Evolutionary conservation across 2,113 vertebrate species (phyloP).

Genomic region (Mesoclemmys tuberculata): DNA sequence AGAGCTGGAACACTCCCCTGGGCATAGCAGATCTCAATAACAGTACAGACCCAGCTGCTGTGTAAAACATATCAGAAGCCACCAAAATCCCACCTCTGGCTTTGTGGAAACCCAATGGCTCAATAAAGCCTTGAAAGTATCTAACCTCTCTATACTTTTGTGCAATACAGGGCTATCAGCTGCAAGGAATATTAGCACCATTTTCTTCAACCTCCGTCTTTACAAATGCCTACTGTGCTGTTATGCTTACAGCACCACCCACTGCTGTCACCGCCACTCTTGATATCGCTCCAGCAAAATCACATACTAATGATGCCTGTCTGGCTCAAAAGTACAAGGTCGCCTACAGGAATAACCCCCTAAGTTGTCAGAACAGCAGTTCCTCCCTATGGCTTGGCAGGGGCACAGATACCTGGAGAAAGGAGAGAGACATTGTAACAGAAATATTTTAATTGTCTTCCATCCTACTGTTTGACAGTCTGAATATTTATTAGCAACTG

Average conservation of each 20-base stretch:
- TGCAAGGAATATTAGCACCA: background rate
- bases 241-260: background rate
- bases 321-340: conserved; percentile 31
- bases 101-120: background rate
- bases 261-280: background rate
- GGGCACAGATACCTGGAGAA: background rate
- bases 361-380: background rate
- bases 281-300: conserved; percentile 3
- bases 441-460: background rate
- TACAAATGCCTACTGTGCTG: background rate
- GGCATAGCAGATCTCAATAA: background rate
- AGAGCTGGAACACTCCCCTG: background rate
- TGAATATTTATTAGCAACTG: background rate
- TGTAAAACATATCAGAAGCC: background rate
- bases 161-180: background rate
- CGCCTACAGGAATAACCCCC: background rate
- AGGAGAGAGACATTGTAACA: background rate
- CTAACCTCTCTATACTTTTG: background rate
- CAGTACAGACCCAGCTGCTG: background rate
- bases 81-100: fast-evolving
- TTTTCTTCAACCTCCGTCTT: conserved; percentile 4
- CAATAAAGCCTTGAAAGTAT: background rate
- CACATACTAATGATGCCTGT: background rate
- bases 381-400: background rate
- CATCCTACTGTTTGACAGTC: background rate